Percentiles rank a stretch among this genome's conserved stretches.
phyloP scores from a whole-genome alignment of 2,888 invertebrate species.

The Hofmannophila pseudospretella region DNA sequence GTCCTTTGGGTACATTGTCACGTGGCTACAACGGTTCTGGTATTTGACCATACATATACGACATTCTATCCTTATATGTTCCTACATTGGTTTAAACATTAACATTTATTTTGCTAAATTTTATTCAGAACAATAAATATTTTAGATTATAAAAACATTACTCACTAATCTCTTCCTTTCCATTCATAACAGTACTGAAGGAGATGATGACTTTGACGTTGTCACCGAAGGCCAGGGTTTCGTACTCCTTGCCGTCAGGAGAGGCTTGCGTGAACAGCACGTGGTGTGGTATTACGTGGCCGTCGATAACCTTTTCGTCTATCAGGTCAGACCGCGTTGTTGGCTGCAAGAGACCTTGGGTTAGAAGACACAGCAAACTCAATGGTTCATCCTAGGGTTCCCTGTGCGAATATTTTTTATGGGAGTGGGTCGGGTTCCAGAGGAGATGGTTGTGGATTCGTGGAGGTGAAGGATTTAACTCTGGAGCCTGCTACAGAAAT shows the following conservation, averaged over 20 bases:
- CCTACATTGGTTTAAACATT: too few relatives aligned
- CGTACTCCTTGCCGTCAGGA: conserved; percentile 83
- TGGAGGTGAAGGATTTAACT: too few relatives aligned
- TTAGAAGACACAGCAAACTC: background rate
- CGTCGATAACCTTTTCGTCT: conserved; percentile 91
- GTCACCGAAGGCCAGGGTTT: conserved; percentile 89
- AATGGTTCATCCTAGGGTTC: background rate
- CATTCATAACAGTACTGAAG: conserved; percentile 85
- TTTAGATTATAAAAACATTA: too few relatives aligned
- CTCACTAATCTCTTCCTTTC: conserved; percentile 81
- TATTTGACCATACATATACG: too few relatives aligned
- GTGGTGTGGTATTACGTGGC: conserved; percentile 91
- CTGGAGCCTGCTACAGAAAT: too few relatives aligned
- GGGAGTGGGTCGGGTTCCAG: too few relatives aligned
- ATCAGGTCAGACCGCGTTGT: conserved; percentile 84
- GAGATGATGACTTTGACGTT: conserved; percentile 90
- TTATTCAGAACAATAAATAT: too few relatives aligned
- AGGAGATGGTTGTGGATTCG: too few relatives aligned
- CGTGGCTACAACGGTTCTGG: too few relatives aligned
- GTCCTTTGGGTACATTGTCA: too few relatives aligned
- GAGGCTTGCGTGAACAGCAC: conserved; percentile 93
- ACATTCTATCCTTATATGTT: too few relatives aligned
- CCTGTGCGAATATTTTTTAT: background rate
- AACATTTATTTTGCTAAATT: too few relatives aligned
- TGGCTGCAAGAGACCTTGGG: conserved; percentile 73